Conservation (phyloP, 2,888 invertebrate genomes). For the Agriopis aurantiaria region DNA sequence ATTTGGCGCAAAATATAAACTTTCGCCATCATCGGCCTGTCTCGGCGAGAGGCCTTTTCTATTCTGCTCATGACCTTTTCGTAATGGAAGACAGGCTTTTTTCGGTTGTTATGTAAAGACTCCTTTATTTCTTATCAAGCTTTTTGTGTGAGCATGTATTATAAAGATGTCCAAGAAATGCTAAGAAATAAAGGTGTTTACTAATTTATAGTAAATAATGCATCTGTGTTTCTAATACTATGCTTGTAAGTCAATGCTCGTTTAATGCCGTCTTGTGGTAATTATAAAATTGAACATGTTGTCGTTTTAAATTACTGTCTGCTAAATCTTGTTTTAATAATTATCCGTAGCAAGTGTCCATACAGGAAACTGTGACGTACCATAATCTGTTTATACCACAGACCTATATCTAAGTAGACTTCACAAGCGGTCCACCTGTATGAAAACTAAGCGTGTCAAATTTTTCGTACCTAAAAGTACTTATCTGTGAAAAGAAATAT, state of each 20-base stretch:
- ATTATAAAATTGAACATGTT: neutral
- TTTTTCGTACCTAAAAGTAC: too few relatives aligned
- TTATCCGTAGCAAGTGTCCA: neutral
- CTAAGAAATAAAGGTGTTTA: slow-evolving; percentile 1
- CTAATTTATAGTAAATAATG: neutral
- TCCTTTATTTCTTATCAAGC: neutral
- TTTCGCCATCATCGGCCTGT: neutral
- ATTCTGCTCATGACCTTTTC: neutral
- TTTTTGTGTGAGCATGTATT: neutral
- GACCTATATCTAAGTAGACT: too few relatives aligned
- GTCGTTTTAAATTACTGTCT: neutral
- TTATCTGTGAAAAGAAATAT: too few relatives aligned
- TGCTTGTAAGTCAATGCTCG: slow-evolving; percentile 1
- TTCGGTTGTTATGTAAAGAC: neutral
- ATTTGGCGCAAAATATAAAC: neutral
- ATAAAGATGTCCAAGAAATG: neutral
- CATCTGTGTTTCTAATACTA: slow-evolving; percentile 5
- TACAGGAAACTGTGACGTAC: too few relatives aligned
- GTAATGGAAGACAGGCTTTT: slow-evolving; percentile 1
- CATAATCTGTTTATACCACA: too few relatives aligned
- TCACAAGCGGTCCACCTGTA: too few relatives aligned
- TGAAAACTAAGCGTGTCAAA: too few relatives aligned
- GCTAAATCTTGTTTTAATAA: neutral
- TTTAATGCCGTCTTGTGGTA: neutral
- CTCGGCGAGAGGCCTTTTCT: neutral